Percentiles rank a stretch among this genome's conserved stretches.
Evolutionary conservation across 2,888 invertebrate genomes (phyloP).

Genomic region (Choristoneura rosaceana): DNA sequence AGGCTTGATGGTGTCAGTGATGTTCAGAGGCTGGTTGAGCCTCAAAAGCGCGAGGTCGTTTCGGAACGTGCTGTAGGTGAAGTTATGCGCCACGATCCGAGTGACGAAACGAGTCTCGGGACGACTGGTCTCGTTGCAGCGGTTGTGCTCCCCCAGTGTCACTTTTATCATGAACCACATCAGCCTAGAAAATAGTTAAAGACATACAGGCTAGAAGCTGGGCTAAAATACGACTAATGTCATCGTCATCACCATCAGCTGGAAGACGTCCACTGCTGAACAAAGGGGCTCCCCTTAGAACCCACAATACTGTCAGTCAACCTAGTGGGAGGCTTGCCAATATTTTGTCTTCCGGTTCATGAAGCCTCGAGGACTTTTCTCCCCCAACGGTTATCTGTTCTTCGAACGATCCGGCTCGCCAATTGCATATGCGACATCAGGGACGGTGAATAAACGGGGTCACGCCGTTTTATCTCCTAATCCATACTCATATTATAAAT

Average conservation of each 20-base stretch:
- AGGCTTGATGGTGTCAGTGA: slow-evolving; percentile 91
- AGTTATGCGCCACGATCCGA: slow-evolving; percentile 90
- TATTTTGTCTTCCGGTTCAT: too few relatives aligned
- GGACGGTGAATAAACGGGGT: too few relatives aligned
- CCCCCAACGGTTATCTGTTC: too few relatives aligned
- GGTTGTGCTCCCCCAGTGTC: slow-evolving; percentile 94
- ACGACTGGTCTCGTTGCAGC: slow-evolving; percentile 89
- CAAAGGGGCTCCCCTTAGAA: too few relatives aligned
- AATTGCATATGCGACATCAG: too few relatives aligned
- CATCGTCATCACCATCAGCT: neutral
- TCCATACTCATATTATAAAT: too few relatives aligned
- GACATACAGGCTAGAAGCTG: neutral
- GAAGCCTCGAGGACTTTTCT: too few relatives aligned
- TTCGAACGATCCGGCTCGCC: too few relatives aligned
- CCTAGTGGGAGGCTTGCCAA: too few relatives aligned
- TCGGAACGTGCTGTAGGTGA: slow-evolving; percentile 92
- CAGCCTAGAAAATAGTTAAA: slow-evolving; percentile 83
- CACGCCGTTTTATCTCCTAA: too few relatives aligned
- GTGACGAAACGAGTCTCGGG: slow-evolving; percentile 91
- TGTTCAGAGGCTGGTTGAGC: slow-evolving; percentile 90
- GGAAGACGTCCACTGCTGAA: too few relatives aligned
- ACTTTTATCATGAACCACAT: slow-evolving; percentile 97
- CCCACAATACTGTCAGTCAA: too few relatives aligned
- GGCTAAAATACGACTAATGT: neutral
- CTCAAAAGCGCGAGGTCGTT: slow-evolving; percentile 93